A percentile compares a stretch with the other conserved stretches of the same genome.
Conservation (phyloP, 2,113 vertebrate genomes). For the Trogon melanurus region DNA sequence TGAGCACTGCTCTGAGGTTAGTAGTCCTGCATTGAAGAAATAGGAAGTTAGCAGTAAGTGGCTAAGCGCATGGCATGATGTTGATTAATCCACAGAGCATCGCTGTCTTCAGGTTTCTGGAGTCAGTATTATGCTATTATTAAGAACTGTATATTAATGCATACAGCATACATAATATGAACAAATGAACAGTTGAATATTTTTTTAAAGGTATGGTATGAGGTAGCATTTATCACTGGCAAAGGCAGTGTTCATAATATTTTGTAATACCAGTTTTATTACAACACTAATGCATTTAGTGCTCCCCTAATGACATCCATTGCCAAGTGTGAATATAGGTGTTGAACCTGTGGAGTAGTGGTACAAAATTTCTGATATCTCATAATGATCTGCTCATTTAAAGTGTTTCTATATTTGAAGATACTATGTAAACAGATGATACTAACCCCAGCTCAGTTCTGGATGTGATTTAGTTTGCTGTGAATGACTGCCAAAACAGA, state of each 20-base stretch:
- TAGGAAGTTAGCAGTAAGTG: not conserved
- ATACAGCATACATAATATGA: not conserved
- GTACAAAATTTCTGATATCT: not conserved
- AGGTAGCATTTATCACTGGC: not conserved
- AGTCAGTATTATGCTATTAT: not conserved
- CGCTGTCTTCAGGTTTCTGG: not conserved
- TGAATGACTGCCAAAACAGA: slow-evolving; percentile 45
- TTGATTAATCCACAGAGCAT: not conserved
- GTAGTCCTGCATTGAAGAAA: not conserved
- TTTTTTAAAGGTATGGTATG: not conserved
- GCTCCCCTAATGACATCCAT: not conserved
- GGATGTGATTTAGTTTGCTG: slow-evolving; percentile 38
- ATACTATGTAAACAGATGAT: slow-evolving; percentile 4
- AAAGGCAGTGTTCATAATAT: not conserved
- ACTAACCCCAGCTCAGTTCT: slow-evolving; percentile 5
- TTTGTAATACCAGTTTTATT: not conserved
- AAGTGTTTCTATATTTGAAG: slow-evolving; percentile 10
- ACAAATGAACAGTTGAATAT: not conserved
- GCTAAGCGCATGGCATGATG: not conserved
- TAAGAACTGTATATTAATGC: not conserved
- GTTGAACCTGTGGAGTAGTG: not conserved
- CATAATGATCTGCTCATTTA: not conserved
- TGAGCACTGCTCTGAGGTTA: not conserved
- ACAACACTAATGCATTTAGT: not conserved
- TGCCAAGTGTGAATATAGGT: not conserved